Percentiles rank a stretch among this genome's conserved stretches.
Evolutionary conservation across 2,797 vertebrate species (phyloP).

Genomic region (Anolis apletophallus): DNA sequence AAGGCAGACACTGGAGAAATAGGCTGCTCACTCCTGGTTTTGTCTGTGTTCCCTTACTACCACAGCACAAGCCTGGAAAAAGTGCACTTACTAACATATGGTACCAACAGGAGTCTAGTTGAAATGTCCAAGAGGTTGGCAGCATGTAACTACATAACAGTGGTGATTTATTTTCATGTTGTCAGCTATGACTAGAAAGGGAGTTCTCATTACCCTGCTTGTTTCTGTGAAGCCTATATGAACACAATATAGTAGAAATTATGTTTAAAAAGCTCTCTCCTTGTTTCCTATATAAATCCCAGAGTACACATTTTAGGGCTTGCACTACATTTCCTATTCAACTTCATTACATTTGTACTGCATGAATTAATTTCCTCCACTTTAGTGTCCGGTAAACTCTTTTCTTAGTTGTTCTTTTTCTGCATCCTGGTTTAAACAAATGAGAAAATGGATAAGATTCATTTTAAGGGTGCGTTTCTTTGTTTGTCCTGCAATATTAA

Average conservation of each 20-base stretch:
- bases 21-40: too few relatives aligned
- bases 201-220: background rate
- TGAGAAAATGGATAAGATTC: background rate
- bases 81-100: too few relatives aligned
- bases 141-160: background rate
- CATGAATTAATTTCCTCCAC: background rate
- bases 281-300: background rate
- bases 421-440: background rate
- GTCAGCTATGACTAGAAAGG: background rate
- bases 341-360: background rate
- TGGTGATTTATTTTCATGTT: background rate
- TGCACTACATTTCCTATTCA: background rate
- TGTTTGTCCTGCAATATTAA: background rate
- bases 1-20: too few relatives aligned
- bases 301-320: background rate
- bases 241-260: background rate
- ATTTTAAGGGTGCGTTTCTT: background rate
- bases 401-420: background rate
- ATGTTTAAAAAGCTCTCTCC: background rate
- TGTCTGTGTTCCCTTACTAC: too few relatives aligned
- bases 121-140: background rate
- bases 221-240: background rate
- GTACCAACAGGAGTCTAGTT: too few relatives aligned
- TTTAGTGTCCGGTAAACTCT: background rate
- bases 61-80: too few relatives aligned